phyloP scores from a whole-genome alignment of 2,888 invertebrate genomes.

The Orchestes rusci region DNA sequence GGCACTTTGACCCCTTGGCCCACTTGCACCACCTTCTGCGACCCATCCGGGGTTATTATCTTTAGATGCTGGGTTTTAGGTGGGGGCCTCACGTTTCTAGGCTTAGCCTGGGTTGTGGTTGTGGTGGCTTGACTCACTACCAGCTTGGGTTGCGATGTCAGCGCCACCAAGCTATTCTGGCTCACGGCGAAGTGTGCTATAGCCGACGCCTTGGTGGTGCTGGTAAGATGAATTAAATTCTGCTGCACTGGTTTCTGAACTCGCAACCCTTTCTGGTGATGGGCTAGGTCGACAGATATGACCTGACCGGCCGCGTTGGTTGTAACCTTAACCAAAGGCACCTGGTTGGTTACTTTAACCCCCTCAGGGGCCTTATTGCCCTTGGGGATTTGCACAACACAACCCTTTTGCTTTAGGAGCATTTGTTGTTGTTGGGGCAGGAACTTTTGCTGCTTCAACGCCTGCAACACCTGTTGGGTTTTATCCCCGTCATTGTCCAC shows the following conservation, averaged over 20 bases:
- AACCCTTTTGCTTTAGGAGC: constrained; percentile 47
- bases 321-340: constrained; percentile 62
- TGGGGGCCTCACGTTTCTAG: too few relatives aligned
- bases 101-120: constrained; percentile 26
- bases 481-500: too few relatives aligned
- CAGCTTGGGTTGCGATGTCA: constrained; percentile 40
- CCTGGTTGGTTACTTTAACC: constrained; percentile 43
- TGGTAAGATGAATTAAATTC: constrained; percentile 49
- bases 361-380: too few relatives aligned
- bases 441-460: constrained; percentile 41
- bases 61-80: constrained; percentile 43
- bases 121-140: constrained; percentile 36
- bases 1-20: constrained; percentile 35
- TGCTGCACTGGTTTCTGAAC: constrained; percentile 45
- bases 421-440: constrained; percentile 40
- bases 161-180: constrained; percentile 45
- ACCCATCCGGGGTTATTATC: constrained; percentile 38
- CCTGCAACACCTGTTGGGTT: constrained; percentile 46
- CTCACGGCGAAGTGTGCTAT: constrained; percentile 46
- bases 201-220: constrained; percentile 41
- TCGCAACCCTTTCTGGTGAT: constrained; percentile 48
- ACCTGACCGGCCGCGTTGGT: constrained; percentile 59
- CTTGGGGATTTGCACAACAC: constrained; percentile 29
- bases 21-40: constrained; percentile 34
- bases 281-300: constrained; percentile 52